Evolutionary conservation across 1,140 invertebrate genomes (phyloP), one percentile per base, ranked within the genome.

Genomic region (Rhopalosiphum maidis): DNA sequence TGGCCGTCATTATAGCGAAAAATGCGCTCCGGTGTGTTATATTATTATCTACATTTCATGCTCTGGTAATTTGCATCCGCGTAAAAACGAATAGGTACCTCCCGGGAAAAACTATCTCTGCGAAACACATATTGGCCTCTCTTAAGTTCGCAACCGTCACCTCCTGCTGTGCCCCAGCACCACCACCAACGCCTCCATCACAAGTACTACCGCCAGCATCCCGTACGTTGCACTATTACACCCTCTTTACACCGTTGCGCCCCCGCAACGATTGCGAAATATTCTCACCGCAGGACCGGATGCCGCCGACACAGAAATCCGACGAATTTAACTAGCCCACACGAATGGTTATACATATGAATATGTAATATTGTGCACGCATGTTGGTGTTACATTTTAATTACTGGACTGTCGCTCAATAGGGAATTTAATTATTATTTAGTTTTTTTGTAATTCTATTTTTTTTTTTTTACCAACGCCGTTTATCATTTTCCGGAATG

Each of bases 1-100:
- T 90, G 55, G 89, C 41, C 89, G 37, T 89, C 89, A 68, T 90
- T 68, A 90, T 21, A 25, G 35, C 88, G 48, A 55, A 89, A 68
- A 90, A 90, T n/a, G 54, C 54, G 37, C 54, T 68, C 54, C 89
- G 89, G 54, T 46, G 54, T 68, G 37, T 89, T 55, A 41, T 54
- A 93, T 86, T 54, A 93, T 86, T 93, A 93, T 93, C 91, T 85
- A 86, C 82, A 43, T 54, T 93, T 93, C 48, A 93, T 85, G 91
- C n/a, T 93, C 91, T 51, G 91, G 91, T 93, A 93, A 93, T 93
- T 93, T 93, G 91, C 91, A 51, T 86, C 48, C 90, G n/a, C 43
- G 43, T 48, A 48, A 86, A 93, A 37, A 86, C 55, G 41, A 85
- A 25, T 43, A 11, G 37, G 23, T 85, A 85, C 83, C 37, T 37